These are phyloP conservation scores for Lycophotia porphyrea DNA, from an alignment of 2,888 invertebrate genomes.

Conservation along the genomic window DNA sequence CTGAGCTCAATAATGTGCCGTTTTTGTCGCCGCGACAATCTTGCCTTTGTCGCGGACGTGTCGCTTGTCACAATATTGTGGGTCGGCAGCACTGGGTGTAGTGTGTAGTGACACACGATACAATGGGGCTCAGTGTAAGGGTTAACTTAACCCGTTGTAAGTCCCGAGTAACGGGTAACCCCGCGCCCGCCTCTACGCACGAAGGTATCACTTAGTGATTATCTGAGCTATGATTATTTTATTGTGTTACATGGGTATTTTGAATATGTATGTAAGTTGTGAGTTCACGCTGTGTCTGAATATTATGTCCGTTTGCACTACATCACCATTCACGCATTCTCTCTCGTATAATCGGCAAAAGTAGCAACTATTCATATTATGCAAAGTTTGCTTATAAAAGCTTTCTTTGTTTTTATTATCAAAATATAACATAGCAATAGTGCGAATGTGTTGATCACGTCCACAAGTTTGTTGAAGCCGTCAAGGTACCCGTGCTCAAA, in stretches of 20 bases:
- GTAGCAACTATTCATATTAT: neutral
- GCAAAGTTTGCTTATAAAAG: neutral
- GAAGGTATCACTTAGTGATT: conserved; percentile 60
- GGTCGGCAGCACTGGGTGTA: conserved; percentile 61
- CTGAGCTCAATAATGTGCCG: conserved; percentile 56
- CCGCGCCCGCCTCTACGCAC: conserved; percentile 46
- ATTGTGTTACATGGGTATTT: conserved; percentile 29
- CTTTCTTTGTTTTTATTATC: neutral
- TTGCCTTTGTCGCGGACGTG: conserved; percentile 62
- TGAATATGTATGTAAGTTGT: conserved; percentile 13
- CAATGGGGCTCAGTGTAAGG: conserved; percentile 51
- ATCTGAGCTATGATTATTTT: conserved; percentile 46
- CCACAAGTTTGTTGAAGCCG: neutral
- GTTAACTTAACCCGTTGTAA: conserved; percentile 44
- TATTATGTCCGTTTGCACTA: neutral
- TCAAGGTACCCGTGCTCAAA: neutral
- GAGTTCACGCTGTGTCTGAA: conserved; percentile 41
- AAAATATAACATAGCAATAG: neutral
- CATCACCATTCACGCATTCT: neutral
- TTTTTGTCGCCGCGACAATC: conserved; percentile 44
- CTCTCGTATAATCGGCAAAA: neutral
- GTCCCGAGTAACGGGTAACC: conserved; percentile 49
- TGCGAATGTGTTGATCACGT: too few species aligned
- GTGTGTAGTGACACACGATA: conserved; percentile 49
- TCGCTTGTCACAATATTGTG: conserved; percentile 79